phyloP scores from a whole-genome alignment of 2,888 invertebrate genomes.

The Tyria jacobaeae region DNA sequence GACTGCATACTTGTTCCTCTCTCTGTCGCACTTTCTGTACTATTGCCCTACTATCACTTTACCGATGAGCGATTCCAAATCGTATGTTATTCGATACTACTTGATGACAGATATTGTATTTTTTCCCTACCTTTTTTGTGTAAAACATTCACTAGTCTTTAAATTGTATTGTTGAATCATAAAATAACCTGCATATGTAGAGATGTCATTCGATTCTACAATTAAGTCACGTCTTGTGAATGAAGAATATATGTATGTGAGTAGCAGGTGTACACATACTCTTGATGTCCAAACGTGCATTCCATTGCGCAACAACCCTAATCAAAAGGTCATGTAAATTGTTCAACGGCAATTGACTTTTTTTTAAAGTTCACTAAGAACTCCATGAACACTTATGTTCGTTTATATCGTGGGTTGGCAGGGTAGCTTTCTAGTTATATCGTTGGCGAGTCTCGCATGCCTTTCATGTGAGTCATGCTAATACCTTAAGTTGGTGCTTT shows the following conservation, averaged over 20 bases:
- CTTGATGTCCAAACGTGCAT: constrained; percentile 22
- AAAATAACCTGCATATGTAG: constrained; percentile 15
- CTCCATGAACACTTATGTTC: constrained; percentile 30
- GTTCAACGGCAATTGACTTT: constrained; percentile 15
- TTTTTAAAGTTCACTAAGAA: constrained; percentile 12
- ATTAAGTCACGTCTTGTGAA: constrained; percentile 58
- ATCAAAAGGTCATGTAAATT: constrained; percentile 20
- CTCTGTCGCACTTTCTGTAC: constrained; percentile 66
- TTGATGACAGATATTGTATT: constrained; percentile 37
- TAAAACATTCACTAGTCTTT: constrained; percentile 19
- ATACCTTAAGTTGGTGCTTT: constrained; percentile 71
- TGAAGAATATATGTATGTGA: constrained; percentile 53
- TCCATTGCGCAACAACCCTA: constrained; percentile 39
- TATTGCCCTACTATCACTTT: constrained; percentile 81
- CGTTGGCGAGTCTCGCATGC: constrained; percentile 70
- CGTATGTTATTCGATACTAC: constrained; percentile 52
- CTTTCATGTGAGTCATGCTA: constrained; percentile 75
- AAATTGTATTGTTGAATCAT: constrained; percentile 10
- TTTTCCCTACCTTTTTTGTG: constrained; percentile 24
- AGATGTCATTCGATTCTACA: constrained; percentile 58
- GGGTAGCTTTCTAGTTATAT: constrained; percentile 56
- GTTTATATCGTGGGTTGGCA: constrained; percentile 41
- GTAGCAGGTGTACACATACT: constrained; percentile 57
- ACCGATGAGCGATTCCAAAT: constrained; percentile 63
- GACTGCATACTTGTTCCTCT: constrained; percentile 59